These are phyloP conservation scores for Griposia aprilina DNA, from an alignment of 2,888 invertebrate species.

Conservation along the genomic window DNA sequence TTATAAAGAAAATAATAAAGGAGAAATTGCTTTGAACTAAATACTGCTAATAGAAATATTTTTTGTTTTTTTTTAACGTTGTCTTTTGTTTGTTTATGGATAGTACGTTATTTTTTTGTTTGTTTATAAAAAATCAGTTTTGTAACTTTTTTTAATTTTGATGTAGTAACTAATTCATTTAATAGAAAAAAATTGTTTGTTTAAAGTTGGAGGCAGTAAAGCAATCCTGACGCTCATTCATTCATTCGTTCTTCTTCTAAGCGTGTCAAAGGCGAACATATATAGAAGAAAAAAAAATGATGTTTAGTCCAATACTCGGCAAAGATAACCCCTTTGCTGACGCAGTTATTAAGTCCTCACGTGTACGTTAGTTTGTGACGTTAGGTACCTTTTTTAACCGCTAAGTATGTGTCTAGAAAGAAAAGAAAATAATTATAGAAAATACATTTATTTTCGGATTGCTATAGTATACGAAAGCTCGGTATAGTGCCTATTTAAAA, in stretches of 20 bases:
- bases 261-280: not conserved
- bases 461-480: too few relatives aligned
- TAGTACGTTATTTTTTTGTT: too few relatives aligned
- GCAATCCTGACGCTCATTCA: not conserved
- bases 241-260: not conserved
- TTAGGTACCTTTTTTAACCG: not conserved
- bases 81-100: too few relatives aligned
- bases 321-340: not conserved
- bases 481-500: not conserved
- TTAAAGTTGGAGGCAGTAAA: not conserved
- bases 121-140: not conserved
- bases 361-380: not conserved
- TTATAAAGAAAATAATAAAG: conserved; percentile 63
- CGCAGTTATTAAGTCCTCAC: not conserved
- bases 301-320: not conserved
- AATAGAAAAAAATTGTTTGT: not conserved
- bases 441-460: not conserved
- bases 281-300: not conserved
- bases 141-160: not conserved
- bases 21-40: conserved; percentile 50
- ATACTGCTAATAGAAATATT: conserved; percentile 43
- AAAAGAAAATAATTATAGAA: not conserved
- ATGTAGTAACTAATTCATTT: not conserved
- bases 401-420: not conserved
- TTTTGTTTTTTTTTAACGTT: too few relatives aligned